Base-by-base conservation (phyloP, 2,888 invertebrate genomes). In the Agriopis leucophaearia region DNA sequence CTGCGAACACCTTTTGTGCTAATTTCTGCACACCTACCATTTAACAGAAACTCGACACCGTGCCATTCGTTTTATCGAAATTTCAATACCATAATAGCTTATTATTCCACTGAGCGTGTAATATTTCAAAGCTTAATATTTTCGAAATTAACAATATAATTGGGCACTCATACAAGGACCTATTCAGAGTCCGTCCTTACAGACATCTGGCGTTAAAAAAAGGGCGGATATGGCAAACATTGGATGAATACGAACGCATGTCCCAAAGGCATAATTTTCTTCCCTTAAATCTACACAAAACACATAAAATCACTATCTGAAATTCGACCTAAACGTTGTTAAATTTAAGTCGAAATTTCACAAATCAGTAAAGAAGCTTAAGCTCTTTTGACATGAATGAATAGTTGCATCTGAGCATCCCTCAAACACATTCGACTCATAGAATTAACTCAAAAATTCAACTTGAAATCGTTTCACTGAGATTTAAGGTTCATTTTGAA, bases 81-180 rank as follows among this genome's bases (percentile, higher is more conserved):
- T 6, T 73, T 71, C 72, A 76, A 72, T 67, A 70, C 70, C 79
- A 89, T 91, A 91, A 92, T 91, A 79, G 91, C 92, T 92, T 92
- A 94, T 94, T 94, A 92, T 93, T 87, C 83, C 75, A 66, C 74
- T 80, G 82, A 80, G 80, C 87, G 92, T 91, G 90, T 92, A 85
- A 86, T 86, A 90, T 92, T 92, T 90, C 91, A 89, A 90, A 83
- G 88, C 85, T 86, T 88, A 87, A 90, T 92, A 92, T 92, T 93
- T 90, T 91, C 83, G 85, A 92, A 92, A 94, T 94, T 94, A 93
- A 94, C 93, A 93, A 92, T 92, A 93, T 93, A 94, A 94, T 93
- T 93, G 94, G 92, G 92, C 88, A 92, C 85, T 89, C 90, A 84
- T 83, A 85, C 87, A 88, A 85, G 83, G 78, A 50, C 79, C 71